Percentiles rank a stretch among this genome's conserved stretches.
phyloP scores from a whole-genome alignment of 2,797 vertebrate species.

The Epinephelus coioides region DNA sequence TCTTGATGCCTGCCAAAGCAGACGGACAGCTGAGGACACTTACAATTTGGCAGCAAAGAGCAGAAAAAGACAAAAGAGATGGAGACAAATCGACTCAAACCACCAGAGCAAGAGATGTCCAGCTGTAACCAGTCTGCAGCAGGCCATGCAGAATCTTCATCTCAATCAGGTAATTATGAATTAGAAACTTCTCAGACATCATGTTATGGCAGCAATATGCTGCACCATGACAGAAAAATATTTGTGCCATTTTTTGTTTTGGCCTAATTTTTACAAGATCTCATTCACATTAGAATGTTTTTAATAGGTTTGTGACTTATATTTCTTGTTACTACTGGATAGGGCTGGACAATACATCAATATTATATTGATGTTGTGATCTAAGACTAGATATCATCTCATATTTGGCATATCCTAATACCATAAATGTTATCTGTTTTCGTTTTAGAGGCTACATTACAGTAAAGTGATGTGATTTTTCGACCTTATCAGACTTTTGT shows the following conservation, averaged over 20 bases:
- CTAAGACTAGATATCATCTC: too few species aligned
- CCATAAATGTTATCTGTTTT: too few species aligned
- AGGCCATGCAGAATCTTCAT: neutral
- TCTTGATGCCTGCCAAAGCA: neutral
- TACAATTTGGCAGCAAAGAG: conserved; percentile 12
- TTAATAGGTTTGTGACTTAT: neutral
- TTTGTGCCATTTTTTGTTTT: neutral
- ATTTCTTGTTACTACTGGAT: neutral
- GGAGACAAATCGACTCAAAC: conserved; percentile 2
- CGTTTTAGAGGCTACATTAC: too few species aligned
- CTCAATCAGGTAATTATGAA: conserved; percentile 51
- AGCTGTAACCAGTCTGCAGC: neutral
- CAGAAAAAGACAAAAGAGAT: conserved; percentile 8
- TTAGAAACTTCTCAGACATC: neutral
- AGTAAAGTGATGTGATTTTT: too few species aligned
- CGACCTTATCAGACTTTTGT: too few species aligned
- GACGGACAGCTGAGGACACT: neutral
- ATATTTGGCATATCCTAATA: too few species aligned
- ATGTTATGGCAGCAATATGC: too few species aligned
- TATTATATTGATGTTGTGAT: too few species aligned
- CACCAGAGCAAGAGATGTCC: neutral
- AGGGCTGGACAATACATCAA: too few species aligned
- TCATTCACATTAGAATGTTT: neutral
- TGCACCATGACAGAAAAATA: neutral
- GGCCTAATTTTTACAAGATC: neutral